A percentile compares a stretch with the other conserved stretches of the same genome.
Conservation (phyloP, 1,140 invertebrate species). For the Campoletis sonorensis region DNA sequence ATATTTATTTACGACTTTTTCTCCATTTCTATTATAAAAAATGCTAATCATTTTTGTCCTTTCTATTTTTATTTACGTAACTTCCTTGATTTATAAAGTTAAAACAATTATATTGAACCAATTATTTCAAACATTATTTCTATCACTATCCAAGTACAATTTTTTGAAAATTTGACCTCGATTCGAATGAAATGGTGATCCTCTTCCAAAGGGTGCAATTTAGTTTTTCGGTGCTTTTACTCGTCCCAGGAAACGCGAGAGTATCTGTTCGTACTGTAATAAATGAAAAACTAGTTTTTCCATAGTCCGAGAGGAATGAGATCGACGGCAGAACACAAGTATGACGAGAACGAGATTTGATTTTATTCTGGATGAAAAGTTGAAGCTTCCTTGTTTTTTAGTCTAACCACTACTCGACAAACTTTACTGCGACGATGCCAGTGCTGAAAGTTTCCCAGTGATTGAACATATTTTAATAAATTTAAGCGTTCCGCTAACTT, state of each 20-base stretch:
- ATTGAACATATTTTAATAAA: no score
- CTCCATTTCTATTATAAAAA: no score
- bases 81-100: no score
- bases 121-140: no score
- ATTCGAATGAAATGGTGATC: background rate
- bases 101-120: no score
- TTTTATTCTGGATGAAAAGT: background rate
- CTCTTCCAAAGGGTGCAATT: background rate
- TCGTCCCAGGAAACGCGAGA: background rate
- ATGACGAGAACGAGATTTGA: background rate
- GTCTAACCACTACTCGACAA: background rate
- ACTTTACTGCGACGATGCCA: background rate
- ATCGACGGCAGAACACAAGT: background rate
- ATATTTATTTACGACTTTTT: no score
- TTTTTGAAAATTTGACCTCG: no score
- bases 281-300: slow-evolving; percentile 7
- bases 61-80: no score
- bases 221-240: background rate
- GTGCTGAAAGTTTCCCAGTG: no score
- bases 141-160: no score
- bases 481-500: background rate
- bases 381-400: background rate
- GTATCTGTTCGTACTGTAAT: background rate
- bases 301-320: background rate
- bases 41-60: no score